Evolutionary conservation across 2,888 invertebrate genomes (phyloP).

Genomic region (Cephus rjabovi): DNA sequence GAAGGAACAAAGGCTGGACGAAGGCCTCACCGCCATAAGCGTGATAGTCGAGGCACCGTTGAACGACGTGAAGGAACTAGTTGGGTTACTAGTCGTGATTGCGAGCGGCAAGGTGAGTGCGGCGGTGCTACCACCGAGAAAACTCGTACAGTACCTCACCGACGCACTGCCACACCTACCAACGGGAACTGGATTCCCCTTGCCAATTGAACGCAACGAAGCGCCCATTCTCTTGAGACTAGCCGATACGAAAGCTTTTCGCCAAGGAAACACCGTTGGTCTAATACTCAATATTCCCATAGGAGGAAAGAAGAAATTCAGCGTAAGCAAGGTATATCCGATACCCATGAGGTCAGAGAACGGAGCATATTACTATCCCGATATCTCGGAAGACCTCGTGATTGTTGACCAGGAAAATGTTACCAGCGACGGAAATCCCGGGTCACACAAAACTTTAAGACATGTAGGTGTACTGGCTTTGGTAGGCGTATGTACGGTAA

Average conservation of each 20-base stretch:
- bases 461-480: constrained; percentile 12
- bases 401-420: constrained; percentile 1
- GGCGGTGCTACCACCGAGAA: neutral
- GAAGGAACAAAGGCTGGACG: constrained; percentile 1
- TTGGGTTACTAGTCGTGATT: neutral
- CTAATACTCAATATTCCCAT: constrained; percentile 7
- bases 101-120: neutral
- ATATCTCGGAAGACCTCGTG: constrained; percentile 1
- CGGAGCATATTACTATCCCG: neutral
- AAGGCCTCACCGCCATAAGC: neutral
- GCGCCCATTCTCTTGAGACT: neutral
- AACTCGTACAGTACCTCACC: neutral
- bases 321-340: constrained; percentile 1
- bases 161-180: neutral
- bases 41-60: constrained; percentile 8
- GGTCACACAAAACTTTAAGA: neutral
- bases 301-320: neutral
- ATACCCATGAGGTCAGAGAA: neutral
- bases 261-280: neutral
- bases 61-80: constrained; percentile 3
- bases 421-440: neutral
- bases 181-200: neutral
- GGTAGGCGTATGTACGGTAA: constrained; percentile 8
- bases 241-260: neutral
- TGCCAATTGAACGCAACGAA: neutral